These are phyloP conservation scores for Noctua janthina DNA, from an alignment of 2,888 invertebrate species.

Conservation along the genomic window DNA sequence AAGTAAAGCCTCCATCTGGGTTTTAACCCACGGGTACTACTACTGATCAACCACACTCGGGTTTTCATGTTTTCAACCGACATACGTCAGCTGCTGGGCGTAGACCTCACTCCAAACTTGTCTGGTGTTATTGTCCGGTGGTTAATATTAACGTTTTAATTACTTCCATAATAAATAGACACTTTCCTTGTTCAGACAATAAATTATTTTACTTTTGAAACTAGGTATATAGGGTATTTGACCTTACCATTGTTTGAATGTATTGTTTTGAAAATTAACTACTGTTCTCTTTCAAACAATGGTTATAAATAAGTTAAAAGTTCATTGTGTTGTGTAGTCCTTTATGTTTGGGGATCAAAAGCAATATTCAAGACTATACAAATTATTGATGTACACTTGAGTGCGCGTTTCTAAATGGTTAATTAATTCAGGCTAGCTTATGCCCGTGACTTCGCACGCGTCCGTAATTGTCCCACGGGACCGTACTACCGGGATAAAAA, in stretches of 20 bases:
- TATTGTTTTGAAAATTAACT: conserved; percentile 18
- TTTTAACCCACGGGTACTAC: background rate
- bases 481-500: too few relatives aligned
- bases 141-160: conserved; percentile 4
- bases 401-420: background rate
- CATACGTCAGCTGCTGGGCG: background rate
- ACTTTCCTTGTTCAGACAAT: background rate
- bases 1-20: background rate
- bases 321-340: conserved; percentile 8
- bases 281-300: conserved; percentile 15
- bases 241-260: conserved; percentile 1
- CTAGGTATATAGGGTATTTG: background rate
- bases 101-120: background rate
- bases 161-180: background rate
- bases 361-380: background rate
- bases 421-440: background rate
- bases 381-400: background rate
- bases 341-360: conserved; percentile 25
- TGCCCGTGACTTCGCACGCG: too few relatives aligned
- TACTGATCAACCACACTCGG: too few relatives aligned
- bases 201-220: background rate
- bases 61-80: background rate
- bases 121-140: background rate
- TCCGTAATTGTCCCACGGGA: too few relatives aligned
- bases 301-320: conserved; percentile 16